These are phyloP conservation scores for Triops cancriformis DNA, from an alignment of 1,140 invertebrate species.

Conservation along the genomic window DNA sequence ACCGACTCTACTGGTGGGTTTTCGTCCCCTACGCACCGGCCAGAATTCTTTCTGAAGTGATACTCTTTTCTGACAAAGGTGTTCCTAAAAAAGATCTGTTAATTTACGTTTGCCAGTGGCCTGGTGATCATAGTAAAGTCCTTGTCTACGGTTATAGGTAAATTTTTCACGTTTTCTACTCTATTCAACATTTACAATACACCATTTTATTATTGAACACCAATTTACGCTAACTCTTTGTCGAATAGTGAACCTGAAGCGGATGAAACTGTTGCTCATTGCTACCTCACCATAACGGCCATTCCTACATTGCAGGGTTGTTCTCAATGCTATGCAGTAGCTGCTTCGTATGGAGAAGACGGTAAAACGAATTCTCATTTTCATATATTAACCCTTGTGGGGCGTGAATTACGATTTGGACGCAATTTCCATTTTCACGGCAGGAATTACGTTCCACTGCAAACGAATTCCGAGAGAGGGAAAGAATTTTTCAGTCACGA, in stretches of 20 bases:
- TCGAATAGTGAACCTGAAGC: conserved; percentile 35
- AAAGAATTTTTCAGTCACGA: no score
- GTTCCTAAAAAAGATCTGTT: conserved; percentile 46
- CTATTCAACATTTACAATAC: not conserved
- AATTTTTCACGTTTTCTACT: conserved; percentile 28
- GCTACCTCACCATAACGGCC: conserved; percentile 46
- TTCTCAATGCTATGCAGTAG: conserved; percentile 49
- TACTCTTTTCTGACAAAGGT: conserved; percentile 56
- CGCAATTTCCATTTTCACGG: no score
- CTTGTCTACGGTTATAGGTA: conserved; percentile 59
- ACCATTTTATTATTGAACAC: not conserved
- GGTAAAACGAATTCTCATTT: conserved; percentile 37
- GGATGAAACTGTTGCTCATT: conserved; percentile 41
- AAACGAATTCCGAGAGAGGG: no score
- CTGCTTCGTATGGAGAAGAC: conserved; percentile 51
- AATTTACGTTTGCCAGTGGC: conserved; percentile 61
- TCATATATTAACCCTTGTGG: not conserved
- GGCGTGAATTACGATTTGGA: no score
- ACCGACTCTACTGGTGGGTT: conserved; percentile 61
- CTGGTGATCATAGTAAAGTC: conserved; percentile 52
- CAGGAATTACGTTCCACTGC: no score
- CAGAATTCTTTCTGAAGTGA: conserved; percentile 55
- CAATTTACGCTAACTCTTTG: not conserved
- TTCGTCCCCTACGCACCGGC: conserved; percentile 53
- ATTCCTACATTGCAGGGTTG: conserved; percentile 53